Percentiles rank a stretch among this genome's conserved stretches.
phyloP scores from a whole-genome alignment of 2,113 vertebrate species.

The Carettochelys insculpta region DNA sequence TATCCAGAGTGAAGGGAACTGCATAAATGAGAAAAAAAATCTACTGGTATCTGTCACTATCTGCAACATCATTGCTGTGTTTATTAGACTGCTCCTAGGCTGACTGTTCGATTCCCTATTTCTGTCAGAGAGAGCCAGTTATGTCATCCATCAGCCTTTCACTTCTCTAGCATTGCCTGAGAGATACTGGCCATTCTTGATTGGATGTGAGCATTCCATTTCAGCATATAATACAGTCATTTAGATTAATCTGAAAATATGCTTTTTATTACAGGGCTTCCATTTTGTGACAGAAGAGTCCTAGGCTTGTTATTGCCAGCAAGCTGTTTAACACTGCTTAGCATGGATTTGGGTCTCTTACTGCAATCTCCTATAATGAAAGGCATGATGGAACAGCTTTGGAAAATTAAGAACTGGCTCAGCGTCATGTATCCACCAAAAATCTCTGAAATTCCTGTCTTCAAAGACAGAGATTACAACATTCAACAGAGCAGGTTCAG shows the following conservation, averaged over 20 bases:
- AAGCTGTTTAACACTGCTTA: constrained; percentile 8
- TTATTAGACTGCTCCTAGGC: neutral
- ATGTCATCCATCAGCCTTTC: constrained; percentile 18
- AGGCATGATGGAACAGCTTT: neutral
- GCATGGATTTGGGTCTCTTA: neutral
- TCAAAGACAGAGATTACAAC: neutral
- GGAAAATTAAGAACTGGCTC: neutral
- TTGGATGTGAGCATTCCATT: constrained; percentile 22
- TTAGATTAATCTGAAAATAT: constrained; percentile 14
- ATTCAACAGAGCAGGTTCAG: neutral
- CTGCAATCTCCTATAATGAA: neutral
- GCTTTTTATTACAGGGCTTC: constrained; percentile 28
- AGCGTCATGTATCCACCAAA: neutral
- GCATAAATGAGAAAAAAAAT: neutral
- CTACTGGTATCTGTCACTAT: neutral
- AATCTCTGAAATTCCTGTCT: neutral
- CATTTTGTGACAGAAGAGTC: neutral
- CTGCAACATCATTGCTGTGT: neutral
- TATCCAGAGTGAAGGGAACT: neutral
- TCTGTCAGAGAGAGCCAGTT: constrained; percentile 23
- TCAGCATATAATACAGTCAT: constrained; percentile 12
- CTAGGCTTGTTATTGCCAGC: neutral
- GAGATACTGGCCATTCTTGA: neutral
- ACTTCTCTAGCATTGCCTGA: neutral
- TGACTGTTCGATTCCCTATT: constrained; percentile 24